Percentiles rank a stretch among this genome's conserved stretches.
Evolutionary conservation across 2,888 invertebrate genomes (phyloP).

Genomic region (Ariolimax columbianus): DNA sequence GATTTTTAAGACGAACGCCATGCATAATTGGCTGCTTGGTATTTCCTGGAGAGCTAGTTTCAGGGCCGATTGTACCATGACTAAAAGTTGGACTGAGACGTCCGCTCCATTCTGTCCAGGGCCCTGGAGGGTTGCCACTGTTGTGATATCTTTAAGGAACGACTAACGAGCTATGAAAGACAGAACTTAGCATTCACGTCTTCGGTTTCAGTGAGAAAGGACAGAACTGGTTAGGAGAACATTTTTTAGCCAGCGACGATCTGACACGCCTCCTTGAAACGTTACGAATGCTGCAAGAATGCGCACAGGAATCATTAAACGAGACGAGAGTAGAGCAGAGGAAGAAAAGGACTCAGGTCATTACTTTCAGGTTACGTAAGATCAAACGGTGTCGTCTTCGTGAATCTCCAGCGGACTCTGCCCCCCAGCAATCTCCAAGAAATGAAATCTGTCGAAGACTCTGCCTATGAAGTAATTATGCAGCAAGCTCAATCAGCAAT

Average conservation of each 20-base stretch:
- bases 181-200: constrained; percentile 35
- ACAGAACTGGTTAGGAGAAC: not conserved
- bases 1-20: constrained; percentile 24
- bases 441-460: constrained; percentile 11
- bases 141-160: constrained; percentile 26
- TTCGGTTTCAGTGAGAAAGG: constrained; percentile 26
- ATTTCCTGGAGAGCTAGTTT: constrained; percentile 37
- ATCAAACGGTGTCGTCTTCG: not conserved
- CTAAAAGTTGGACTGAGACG: constrained; percentile 22
- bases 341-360: not conserved
- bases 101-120: constrained; percentile 31
- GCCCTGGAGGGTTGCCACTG: not conserved
- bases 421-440: not conserved
- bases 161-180: constrained; percentile 34
- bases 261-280: not conserved
- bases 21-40: constrained; percentile 44
- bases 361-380: constrained; percentile 26
- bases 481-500: not conserved
- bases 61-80: not conserved
- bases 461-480: not conserved
- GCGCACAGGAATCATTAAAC: not conserved
- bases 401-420: not conserved
- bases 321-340: not conserved
- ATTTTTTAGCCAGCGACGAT: not conserved
- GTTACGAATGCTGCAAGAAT: constrained; percentile 22